Evolutionary conservation across 2,113 vertebrate genomes (phyloP).

Genomic region (Megaceryle torquata): DNA sequence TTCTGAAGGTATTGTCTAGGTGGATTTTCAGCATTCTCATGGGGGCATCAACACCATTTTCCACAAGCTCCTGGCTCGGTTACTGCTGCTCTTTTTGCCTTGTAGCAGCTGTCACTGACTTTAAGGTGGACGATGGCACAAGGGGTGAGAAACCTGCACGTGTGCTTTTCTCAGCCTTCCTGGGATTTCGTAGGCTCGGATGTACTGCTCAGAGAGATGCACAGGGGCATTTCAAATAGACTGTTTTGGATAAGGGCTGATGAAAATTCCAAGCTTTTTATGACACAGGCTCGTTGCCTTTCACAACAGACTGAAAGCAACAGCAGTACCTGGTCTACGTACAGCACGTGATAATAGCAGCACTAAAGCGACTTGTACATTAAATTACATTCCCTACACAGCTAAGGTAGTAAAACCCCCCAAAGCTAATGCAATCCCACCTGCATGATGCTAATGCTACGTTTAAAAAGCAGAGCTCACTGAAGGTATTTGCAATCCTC

Average conservation of each 20-base stretch:
- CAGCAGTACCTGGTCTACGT: background rate
- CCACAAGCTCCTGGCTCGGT: background rate
- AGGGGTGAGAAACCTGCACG: background rate
- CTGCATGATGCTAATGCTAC: background rate
- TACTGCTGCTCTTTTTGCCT: background rate
- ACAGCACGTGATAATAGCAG: background rate
- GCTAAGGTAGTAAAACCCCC: background rate
- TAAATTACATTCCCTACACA: background rate
- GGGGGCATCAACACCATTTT: background rate
- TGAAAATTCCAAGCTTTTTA: background rate
- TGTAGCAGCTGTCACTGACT: background rate
- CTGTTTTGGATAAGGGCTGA: background rate
- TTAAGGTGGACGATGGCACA: background rate
- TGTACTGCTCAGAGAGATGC: background rate
- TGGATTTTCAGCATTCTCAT: background rate
- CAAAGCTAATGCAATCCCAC: background rate
- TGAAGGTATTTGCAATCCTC: background rate
- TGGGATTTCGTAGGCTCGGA: background rate
- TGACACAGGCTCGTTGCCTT: background rate
- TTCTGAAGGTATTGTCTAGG: background rate
- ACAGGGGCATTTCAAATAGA: background rate
- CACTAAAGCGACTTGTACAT: background rate
- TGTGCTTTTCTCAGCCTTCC: background rate
- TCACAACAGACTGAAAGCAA: background rate
- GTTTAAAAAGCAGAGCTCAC: background rate